Percentiles rank a stretch among this genome's conserved stretches.
Evolutionary conservation across 2,113 vertebrate genomes (phyloP).

Genomic region (Ailurus styani): DNA sequence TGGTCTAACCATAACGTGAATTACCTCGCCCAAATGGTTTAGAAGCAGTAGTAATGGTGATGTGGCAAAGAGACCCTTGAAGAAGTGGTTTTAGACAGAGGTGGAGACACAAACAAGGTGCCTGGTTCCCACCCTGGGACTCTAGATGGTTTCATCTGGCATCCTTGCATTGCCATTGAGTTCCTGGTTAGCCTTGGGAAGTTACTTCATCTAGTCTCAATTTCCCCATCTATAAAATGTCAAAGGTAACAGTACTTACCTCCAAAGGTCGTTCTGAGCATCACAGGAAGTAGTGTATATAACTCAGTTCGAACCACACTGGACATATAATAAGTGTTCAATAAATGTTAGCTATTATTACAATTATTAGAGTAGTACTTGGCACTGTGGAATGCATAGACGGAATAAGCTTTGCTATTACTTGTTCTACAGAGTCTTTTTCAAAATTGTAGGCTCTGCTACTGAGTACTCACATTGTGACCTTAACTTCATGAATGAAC

Average conservation of each 20-base stretch:
- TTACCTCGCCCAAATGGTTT: background rate
- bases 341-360: background rate
- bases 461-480: background rate
- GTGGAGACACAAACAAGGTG: background rate
- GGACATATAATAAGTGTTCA: background rate
- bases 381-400: background rate
- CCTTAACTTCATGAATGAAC: constrained; percentile 20
- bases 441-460: constrained; percentile 13
- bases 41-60: background rate
- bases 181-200: background rate
- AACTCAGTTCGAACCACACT: background rate
- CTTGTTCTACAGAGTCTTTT: background rate
- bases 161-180: background rate
- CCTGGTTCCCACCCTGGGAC: background rate
- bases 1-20: background rate
- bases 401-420: background rate
- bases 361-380: background rate
- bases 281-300: background rate
- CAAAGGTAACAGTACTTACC: background rate
- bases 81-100: background rate
- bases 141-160: background rate
- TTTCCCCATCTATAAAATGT: constrained; percentile 20
- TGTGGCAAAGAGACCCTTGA: background rate
- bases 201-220: background rate
- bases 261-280: background rate